phyloP scores from a whole-genome alignment of 2,113 vertebrate species.

The Columba livia region DNA sequence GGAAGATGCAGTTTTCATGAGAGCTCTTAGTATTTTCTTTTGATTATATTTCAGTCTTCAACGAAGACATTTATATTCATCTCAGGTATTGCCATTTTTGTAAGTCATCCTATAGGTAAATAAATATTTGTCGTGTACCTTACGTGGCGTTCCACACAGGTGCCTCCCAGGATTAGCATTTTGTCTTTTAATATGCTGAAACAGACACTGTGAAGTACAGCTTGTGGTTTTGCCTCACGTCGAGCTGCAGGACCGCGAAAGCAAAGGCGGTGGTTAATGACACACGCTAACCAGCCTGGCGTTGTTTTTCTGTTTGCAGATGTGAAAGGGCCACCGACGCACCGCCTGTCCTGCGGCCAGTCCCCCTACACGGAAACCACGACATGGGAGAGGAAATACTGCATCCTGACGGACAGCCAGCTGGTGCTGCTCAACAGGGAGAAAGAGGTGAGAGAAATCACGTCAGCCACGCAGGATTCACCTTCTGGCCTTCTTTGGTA shows the following conservation, averaged over 20 bases:
- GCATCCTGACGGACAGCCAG: constrained; percentile 93
- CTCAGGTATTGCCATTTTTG: not conserved
- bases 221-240: not conserved
- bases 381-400: constrained; percentile 91
- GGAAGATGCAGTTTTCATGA: not conserved
- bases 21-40: not conserved
- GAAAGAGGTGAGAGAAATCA: constrained; percentile 82
- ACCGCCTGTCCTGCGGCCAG: constrained; percentile 92
- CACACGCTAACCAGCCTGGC: not conserved
- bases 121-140: not conserved
- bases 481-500: not conserved
- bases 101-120: not conserved
- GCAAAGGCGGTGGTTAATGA: not conserved
- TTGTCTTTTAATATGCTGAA: not conserved
- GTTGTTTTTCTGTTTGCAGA: constrained; percentile 71
- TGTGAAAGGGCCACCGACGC: constrained; percentile 91
- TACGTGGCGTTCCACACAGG: not conserved
- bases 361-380: constrained; percentile 85
- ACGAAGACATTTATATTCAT: not conserved
- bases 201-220: not conserved
- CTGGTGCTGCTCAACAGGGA: constrained; percentile 91
- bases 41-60: not conserved
- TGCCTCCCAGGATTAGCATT: not conserved
- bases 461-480: rapidly evolving
- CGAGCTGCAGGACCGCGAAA: not conserved